Percentiles rank a stretch among this genome's conserved stretches.
These are phyloP conservation scores for Platycheirus albimanus DNA, from an alignment of 2,888 invertebrate genomes.

Conservation along the genomic window DNA sequence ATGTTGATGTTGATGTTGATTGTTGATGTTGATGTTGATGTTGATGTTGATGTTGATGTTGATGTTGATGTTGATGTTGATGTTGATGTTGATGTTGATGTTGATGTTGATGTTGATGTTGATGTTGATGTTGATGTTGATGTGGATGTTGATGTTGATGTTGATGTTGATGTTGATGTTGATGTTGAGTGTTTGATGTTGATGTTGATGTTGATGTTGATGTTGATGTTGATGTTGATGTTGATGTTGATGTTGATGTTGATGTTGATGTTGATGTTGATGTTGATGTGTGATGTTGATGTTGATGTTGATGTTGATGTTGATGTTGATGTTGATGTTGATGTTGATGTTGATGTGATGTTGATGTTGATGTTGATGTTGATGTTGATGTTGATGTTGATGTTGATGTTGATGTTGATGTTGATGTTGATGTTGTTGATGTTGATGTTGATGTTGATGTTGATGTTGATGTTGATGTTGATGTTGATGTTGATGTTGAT, in stretches of 20 bases:
- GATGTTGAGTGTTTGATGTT: neutral
- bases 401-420: conserved; percentile 2
- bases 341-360: no score
- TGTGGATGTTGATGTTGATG: no score
- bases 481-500: no score
- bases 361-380: no score
- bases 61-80: neutral
- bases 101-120: neutral
- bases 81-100: neutral
- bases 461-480: no score
- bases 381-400: neutral
- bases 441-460: neutral
- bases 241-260: conserved; percentile 1
- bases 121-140: no score
- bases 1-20: no score
- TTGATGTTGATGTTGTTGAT: neutral
- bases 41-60: neutral
- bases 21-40: neutral
- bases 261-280: conserved; percentile 2
- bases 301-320: neutral
- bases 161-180: conserved; percentile 1
- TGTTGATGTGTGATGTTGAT: no score
- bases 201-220: neutral
- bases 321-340: neutral
- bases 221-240: conserved; percentile 2